Conservation (phyloP, 2,888 invertebrate species). For the Elmis aenea region DNA sequence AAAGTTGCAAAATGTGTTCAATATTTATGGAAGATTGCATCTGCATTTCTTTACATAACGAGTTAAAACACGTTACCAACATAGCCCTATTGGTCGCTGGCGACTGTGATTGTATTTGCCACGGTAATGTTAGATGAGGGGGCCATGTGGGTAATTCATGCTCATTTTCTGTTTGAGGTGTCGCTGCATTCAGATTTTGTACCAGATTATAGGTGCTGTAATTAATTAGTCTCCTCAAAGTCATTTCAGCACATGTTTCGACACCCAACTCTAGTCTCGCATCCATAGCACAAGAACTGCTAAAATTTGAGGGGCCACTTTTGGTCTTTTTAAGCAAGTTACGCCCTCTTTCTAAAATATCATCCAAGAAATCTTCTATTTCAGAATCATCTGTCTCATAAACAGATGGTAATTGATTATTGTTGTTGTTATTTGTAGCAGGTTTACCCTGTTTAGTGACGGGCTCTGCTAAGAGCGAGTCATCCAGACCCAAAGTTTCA, state of each 20-base stretch:
- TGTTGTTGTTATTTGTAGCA: slow-evolving; percentile 35
- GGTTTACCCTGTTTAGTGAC: slow-evolving; percentile 29
- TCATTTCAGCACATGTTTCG: slow-evolving; percentile 71
- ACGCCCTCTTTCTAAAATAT: slow-evolving; percentile 57
- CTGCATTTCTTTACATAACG: slow-evolving; percentile 62
- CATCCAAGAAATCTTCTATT: slow-evolving; percentile 71
- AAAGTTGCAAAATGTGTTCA: slow-evolving; percentile 79
- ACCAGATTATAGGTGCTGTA: slow-evolving; percentile 36
- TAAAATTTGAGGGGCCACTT: slow-evolving; percentile 21
- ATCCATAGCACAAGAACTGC: slow-evolving; percentile 65
- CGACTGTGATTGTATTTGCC: slow-evolving; percentile 49
- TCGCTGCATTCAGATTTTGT: slow-evolving; percentile 38
- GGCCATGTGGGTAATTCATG: slow-evolving; percentile 48
- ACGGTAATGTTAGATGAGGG: slow-evolving; percentile 45
- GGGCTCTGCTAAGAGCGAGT: slow-evolving; percentile 26
- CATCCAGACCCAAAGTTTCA: slow-evolving; percentile 34
- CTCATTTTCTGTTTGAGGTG: slow-evolving; percentile 41
- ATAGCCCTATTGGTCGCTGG: slow-evolving; percentile 51
- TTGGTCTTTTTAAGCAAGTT: slow-evolving; percentile 48
- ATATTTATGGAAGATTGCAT: slow-evolving; percentile 69
- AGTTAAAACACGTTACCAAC: slow-evolving; percentile 65
- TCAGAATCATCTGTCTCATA: slow-evolving; percentile 80
- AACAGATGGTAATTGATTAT: slow-evolving; percentile 58
- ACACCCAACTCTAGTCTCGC: slow-evolving; percentile 75
- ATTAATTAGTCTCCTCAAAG: slow-evolving; percentile 54